Evolutionary conservation across 2,113 vertebrate genomes (phyloP).

Genomic region (Tursiops truncatus): DNA sequence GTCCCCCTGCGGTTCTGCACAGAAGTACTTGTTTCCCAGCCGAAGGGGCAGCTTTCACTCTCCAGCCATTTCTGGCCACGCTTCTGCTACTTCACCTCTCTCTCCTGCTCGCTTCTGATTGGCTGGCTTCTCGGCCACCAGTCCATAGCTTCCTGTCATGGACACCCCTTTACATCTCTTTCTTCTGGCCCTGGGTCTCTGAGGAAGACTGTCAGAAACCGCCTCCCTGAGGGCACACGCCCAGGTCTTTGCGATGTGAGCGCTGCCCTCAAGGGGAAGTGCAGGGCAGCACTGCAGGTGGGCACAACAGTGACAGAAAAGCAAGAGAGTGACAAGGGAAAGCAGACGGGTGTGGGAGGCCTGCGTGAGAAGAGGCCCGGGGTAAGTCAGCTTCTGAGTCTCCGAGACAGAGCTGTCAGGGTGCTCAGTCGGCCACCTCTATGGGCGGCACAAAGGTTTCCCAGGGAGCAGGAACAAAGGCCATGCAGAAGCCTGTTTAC

Average conservation of each 20-base stretch:
- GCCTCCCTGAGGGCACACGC: not conserved
- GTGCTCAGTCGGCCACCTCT: not conserved
- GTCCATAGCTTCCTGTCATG: not conserved
- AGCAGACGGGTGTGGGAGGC: accelerated
- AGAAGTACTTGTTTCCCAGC: accelerated
- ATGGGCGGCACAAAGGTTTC: constrained; percentile 65
- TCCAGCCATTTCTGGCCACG: not conserved
- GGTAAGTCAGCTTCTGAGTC: not conserved
- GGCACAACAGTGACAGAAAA: not conserved
- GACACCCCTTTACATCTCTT: not conserved
- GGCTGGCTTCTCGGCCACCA: not conserved
- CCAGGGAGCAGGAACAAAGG: constrained; percentile 73
- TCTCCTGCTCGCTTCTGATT: not conserved
- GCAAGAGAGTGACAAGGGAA: not conserved
- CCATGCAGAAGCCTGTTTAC: constrained; percentile 61
- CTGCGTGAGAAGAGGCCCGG: not conserved
- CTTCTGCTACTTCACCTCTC: not conserved
- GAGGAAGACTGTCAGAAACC: not conserved
- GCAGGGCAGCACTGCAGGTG: not conserved
- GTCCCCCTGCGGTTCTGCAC: not conserved
- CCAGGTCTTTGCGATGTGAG: not conserved
- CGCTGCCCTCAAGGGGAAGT: not conserved
- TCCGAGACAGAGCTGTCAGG: not conserved
- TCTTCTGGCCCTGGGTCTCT: not conserved
- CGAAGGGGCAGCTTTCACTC: not conserved